Base-by-base conservation (phyloP, 2,888 invertebrate species). In the Allacma fusca region DNA sequence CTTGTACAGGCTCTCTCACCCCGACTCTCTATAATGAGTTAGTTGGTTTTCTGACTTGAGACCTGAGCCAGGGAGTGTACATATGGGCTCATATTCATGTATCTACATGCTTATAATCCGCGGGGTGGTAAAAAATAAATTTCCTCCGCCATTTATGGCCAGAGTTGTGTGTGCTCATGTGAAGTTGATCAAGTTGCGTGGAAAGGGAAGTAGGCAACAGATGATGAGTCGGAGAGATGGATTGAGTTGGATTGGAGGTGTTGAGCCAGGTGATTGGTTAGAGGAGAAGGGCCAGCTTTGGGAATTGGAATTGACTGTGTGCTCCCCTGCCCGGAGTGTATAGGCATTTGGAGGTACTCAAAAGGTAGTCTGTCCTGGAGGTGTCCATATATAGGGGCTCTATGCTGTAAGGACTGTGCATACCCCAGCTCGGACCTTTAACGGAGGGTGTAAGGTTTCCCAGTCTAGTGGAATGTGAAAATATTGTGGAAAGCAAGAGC, bases 211-310 rank as follows among this genome's bases (percentile, higher is more conserved):
- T 57, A 44, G 64, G 40, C 43, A 19, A 29, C 24, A 57, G 34
- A 64, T 73, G 78, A 62, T 67, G 70, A 64, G 78, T 74, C 26
- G 57, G 40, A 59, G 59, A 71, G 74, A 65, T 74, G 29, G 62
- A 67, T 44, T 67, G 43, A 43, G 68, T 29, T 65, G 12, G 67
- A 44, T 65, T 19, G 65, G 68, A 68, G 44, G 68, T 75, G 68
- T 57, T 67, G 34, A 75, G 59, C 68, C 50, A 67, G 57, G 68
- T 62, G 74, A 72, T 74, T 78, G 70, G 70, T 76, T 65, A 64
- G 64, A 76, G 59, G 24, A 7, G 62, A 4, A 62, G 24, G 62
- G 24, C 26, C 9, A 62, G 21, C 50, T 50, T 13, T 50, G 50
- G 50, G 50, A 50, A 50, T 50, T 50, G n/a, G 50, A 34, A 34